Evolutionary conservation across 2,888 invertebrate species (phyloP), one percentile per base, ranked within the genome.

Genomic region (Cerastis leucographa): DNA sequence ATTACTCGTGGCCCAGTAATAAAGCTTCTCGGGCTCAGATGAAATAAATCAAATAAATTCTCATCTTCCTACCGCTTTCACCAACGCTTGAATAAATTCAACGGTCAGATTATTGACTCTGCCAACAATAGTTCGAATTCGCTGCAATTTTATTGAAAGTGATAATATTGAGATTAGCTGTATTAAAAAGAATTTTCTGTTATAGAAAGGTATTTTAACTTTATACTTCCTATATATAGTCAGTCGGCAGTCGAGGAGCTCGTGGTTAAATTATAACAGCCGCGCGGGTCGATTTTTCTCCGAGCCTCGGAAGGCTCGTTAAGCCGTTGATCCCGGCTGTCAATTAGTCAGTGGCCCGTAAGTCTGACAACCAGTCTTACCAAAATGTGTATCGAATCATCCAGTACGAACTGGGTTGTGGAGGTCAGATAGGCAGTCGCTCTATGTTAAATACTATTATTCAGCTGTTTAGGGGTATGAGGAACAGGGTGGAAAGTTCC

Each of bases 1-100:
- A 74, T 73, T 74, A 74, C 64, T 67, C 67, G 14, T 44, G 22
- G 35, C 54, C 49, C 25, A 79, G 62, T 74, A 68, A 75, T 64
- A 79, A 81, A 64, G 81, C 56, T 29, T 29, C 54, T 74, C 19
- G 44, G 42, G 42, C 25, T 75, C 64, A 64, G 29, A 65, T 65
- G 25, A 65, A 65, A 74, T 79, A 44, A 85, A 81, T 83, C 81
- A 65, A 76, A 80, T 74, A 84, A 81, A 65, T 71, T 56, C 14
- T 22, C 66, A 35, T 44, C 67, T 74, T 80, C 11, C 42, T 35
- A 8, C 14, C 22, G 74, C 69, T 59, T 70, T 78, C 59, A 54
- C 59, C 19, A 56, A 14, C 25, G 64, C 68, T 56, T 79, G 81
- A 79, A 65, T 75, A 74, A 81, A 74, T 75, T 68, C 75, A 22